Base-by-base conservation (phyloP, 1,140 invertebrate species). In the Apis cerana region DNA sequence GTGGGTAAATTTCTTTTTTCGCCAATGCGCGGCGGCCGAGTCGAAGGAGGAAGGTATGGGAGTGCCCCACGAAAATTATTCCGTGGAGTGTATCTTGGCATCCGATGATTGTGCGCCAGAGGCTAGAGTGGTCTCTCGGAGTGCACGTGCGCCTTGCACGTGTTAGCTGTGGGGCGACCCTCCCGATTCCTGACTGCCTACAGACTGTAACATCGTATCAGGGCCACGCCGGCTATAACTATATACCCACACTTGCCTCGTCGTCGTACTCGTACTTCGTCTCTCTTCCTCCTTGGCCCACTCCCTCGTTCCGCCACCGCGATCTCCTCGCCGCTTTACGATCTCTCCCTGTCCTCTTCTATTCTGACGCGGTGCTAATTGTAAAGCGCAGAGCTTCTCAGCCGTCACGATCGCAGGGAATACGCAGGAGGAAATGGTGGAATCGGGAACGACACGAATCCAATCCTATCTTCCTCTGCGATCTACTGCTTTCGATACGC, bases 141-240 rank as follows among this genome's bases (percentile, higher is more conserved):
- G 92, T 93, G 92, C 92, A 93, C 92, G 92, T 93, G 92, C 92
- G 91, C 85, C 83, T 90, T 92, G 92, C 92, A 93, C 92, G 92
- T 93, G 92, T 93, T 92, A 93, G 90, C 91, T 90, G 89, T 91
- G 91, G 89, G 84, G 87, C 92, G 92, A 92, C 91, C 90, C 92
- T 92, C 90, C 91, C 89, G 90, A 92, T 92, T 90, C 91, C 88
- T 91, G 90, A 90, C 90, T 92, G 91, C 91, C 87, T 92, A 89
- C 91, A 89, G 91, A 90, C 90, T 92, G 91, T 92, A 92, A 92
- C 91, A 89, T 92, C 91, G 90, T 92, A 91, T 92, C 91, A 90
- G 86, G 89, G 87, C 89, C 79, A 90, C 84, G 68, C 86, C 50
- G 33, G 79, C 81, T 86, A 86, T 89, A 88, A 85, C 86, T 85